phyloP scores from a whole-genome alignment of 2,113 vertebrate genomes.

The Rhabdomys dilectus region DNA sequence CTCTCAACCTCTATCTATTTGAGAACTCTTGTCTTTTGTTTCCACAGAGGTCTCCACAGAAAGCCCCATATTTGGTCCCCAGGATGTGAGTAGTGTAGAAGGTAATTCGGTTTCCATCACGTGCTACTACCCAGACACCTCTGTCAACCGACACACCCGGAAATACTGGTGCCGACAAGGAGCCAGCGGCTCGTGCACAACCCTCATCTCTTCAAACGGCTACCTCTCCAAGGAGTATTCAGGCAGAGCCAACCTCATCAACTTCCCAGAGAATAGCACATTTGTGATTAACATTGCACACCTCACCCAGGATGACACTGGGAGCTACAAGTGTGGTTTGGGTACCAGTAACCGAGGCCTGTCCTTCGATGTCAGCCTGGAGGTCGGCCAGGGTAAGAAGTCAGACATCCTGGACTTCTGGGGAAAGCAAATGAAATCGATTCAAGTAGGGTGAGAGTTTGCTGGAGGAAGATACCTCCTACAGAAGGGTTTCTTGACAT shows the following conservation, averaged over 20 bases:
- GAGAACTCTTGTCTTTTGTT: constrained; percentile 31
- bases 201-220: constrained; percentile 55
- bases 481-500: not conserved
- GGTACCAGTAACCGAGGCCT: constrained; percentile 79
- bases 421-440: not conserved
- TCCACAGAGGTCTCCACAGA: constrained; percentile 70
- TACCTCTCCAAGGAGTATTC: not conserved
- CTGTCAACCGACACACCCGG: constrained; percentile 81
- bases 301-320: constrained; percentile 31
- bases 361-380: constrained; percentile 78
- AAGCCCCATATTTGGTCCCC: constrained; percentile 86
- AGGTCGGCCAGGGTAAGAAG: constrained; percentile 80
- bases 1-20: not conserved
- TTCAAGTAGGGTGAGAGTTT: no score
- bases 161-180: constrained; percentile 86
- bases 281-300: constrained; percentile 75
- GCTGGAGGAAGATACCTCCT: not conserved
- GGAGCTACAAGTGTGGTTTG: constrained; percentile 85
- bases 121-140: constrained; percentile 85
- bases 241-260: constrained; percentile 69
- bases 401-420: not conserved
- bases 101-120: constrained; percentile 4
- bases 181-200: not conserved
- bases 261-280: constrained; percentile 54
- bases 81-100: constrained; percentile 53